Evolutionary conservation across 2,797 vertebrate species (phyloP), one percentile per base, ranked within the genome.

Genomic region (Danio aesculapii): DNA sequence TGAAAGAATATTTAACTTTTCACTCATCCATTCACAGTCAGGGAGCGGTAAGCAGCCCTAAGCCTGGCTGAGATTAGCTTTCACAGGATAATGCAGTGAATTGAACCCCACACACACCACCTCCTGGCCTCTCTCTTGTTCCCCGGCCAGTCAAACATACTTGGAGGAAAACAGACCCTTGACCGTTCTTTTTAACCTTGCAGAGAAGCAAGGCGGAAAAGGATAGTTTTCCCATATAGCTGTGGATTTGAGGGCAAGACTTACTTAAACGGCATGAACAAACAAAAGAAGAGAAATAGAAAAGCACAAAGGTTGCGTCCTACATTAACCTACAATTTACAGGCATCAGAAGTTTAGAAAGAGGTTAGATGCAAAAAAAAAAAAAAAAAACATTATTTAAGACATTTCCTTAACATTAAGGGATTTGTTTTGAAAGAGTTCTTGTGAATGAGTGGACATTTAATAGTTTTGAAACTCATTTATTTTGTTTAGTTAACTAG

Each of bases 1-100:
- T 93, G 91, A 93, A 96, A 96, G 94, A 90, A 90, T 91, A 92
- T 95, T 94, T 94, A 93, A 94, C 90, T 94, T 93, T 94, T 94
- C 90, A 88, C 87, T 93, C 91, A 86, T 85, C 89, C 89, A 91
- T 93, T 95, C 90, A 91, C 89, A 75, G 86, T 81, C 86, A 79
- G 88, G 78, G 87, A 92, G 92, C 86, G 79, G 68, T 86, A 90
- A 91, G 92, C 90, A 85, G 90, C 88, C 47, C 89, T 88, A 94
- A 94, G 90, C 88, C 92, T 81, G 85, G 89, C 87, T 88, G 49
- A 95, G 93, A 94, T 95, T 95, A 96, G 94, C 92, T 94, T 92
- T 84, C 90, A 87, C 88, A 89, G 90, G 92, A 94, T 93, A 94
- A 96, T 91, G 89, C 89, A 83, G 92, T 88, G 93, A 94, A 94